Percentiles rank a stretch among this genome's conserved stretches.
Evolutionary conservation across 1,140 invertebrate species (phyloP).

Genomic region (Drosophila prosaltans): DNA sequence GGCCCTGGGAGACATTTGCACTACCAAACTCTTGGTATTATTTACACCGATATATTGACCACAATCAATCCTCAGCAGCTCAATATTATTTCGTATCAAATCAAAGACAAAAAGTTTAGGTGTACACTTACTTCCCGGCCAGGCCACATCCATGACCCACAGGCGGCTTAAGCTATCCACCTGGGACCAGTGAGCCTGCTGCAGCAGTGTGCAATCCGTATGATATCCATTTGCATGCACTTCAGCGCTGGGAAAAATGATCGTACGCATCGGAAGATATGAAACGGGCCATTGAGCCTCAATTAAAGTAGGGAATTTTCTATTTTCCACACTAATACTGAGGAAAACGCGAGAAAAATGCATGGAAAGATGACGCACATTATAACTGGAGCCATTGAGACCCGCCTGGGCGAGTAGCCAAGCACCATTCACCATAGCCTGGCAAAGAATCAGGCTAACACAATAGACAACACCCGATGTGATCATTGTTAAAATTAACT

Average conservation of each 20-base stretch:
- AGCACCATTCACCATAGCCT: constrained; percentile 1
- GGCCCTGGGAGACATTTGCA: constrained; percentile 64
- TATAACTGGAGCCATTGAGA: constrained; percentile 70
- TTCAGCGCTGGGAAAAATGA: constrained; percentile 57
- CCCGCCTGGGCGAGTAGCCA: constrained; percentile 59
- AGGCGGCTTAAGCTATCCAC: constrained; percentile 69
- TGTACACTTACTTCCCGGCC: constrained; percentile 46
- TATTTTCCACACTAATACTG: constrained; percentile 60
- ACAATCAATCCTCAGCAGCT: constrained; percentile 72
- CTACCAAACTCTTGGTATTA: constrained; percentile 42
- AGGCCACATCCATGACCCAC: constrained; percentile 77
- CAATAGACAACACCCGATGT: constrained; percentile 25
- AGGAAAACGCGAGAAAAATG: constrained; percentile 74
- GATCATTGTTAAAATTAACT: constrained; percentile 43
- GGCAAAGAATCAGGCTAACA: constrained; percentile 6
- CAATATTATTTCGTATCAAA: constrained; percentile 68
- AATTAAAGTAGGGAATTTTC: constrained; percentile 68
- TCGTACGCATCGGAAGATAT: constrained; percentile 63
- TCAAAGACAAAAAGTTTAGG: constrained; percentile 77
- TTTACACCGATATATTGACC: constrained; percentile 47
- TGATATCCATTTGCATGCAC: constrained; percentile 54
- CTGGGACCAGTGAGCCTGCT: constrained; percentile 74
- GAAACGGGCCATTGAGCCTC: constrained; percentile 76
- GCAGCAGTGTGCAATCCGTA: constrained; percentile 61
- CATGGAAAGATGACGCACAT: constrained; percentile 72